Evolutionary conservation across 92 coral and sea anemone genomes (phyloP), one percentile per base, ranked within the genome.

Genomic region (Muricea muricata): DNA sequence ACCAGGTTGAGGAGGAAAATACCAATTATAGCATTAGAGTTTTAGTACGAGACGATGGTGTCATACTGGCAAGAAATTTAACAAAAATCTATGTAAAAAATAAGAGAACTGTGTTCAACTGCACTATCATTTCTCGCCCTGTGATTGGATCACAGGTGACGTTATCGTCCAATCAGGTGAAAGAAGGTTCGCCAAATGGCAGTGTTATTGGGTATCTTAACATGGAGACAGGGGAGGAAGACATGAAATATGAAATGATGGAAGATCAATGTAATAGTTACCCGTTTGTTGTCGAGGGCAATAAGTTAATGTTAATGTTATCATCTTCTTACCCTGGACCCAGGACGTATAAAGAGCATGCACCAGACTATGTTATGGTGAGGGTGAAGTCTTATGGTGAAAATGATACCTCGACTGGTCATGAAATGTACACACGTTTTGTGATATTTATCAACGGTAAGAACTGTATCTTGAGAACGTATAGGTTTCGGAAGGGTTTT

Each of bases 41-140:
- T 56, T 56, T 56, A 17, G 72, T 78, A 28, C 54, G 58, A 78
- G 83, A 78, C 28, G 83, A 78, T 57, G 83, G 83, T 14, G 47
- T 33, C 20, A 15, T 78, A 32, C 28, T 39, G 12, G 13, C 46
- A 17, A 31, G 17, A 25, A 11, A 55, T 5, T 33, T 42, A 6
- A 13, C 24, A 13, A 37, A 18, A 14, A 24, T 33, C 12, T 0
- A 25, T 20, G 28, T 0, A 1, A 3, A 73, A 28, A 76, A 15
- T 8, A 50, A 3, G 31, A 33, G 52, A 78, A 39, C 46, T 24
- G 6, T 7, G 4, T 78, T 78, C 45, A 78, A 78, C 55, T 78
- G 83, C 34, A 78, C 83, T 31, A 46, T 78, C 25, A 32, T 78
- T 57, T n/a, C 83, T 78, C 79, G 37, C 20, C 17, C 79, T 20